These are phyloP conservation scores for Eutolmus rufibarbis DNA, from an alignment of 2,888 invertebrate species.

Conservation along the genomic window DNA sequence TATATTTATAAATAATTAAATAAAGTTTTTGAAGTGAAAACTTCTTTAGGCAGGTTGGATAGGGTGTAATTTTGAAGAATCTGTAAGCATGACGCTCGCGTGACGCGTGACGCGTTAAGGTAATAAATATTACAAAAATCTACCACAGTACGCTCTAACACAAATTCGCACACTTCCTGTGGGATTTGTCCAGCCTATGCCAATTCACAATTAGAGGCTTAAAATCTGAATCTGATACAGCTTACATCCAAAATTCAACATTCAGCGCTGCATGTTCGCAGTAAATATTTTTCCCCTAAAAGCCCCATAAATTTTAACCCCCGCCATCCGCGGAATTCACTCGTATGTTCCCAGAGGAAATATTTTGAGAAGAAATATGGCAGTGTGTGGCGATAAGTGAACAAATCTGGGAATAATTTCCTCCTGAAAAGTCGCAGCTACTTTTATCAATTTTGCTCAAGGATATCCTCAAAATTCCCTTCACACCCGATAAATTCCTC, in stretches of 20 bases:
- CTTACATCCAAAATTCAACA: neutral
- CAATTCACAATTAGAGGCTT: neutral
- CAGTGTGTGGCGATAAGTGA: neutral
- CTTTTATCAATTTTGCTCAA: neutral
- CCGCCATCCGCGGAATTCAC: neutral
- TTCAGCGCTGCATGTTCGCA: neutral
- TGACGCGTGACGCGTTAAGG: too few relatives aligned
- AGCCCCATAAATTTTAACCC: neutral
- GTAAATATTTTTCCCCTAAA: neutral
- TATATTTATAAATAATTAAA: too few relatives aligned
- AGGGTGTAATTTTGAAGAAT: too few relatives aligned
- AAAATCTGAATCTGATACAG: neutral
- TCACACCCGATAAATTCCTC: slow-evolving; percentile 3
- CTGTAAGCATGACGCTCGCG: too few relatives aligned
- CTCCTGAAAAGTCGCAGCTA: neutral
- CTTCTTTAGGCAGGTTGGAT: too few relatives aligned
- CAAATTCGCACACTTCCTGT: neutral
- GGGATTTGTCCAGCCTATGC: neutral
- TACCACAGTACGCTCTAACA: too few relatives aligned
- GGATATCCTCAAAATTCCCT: neutral
- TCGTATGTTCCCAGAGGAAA: neutral
- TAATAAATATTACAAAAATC: too few relatives aligned
- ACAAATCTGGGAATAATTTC: neutral
- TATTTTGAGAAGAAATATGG: neutral
- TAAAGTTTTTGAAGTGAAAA: too few relatives aligned